Evolutionary conservation across 2,888 invertebrate species (phyloP).

Genomic region (Drosophila macrothrix): DNA sequence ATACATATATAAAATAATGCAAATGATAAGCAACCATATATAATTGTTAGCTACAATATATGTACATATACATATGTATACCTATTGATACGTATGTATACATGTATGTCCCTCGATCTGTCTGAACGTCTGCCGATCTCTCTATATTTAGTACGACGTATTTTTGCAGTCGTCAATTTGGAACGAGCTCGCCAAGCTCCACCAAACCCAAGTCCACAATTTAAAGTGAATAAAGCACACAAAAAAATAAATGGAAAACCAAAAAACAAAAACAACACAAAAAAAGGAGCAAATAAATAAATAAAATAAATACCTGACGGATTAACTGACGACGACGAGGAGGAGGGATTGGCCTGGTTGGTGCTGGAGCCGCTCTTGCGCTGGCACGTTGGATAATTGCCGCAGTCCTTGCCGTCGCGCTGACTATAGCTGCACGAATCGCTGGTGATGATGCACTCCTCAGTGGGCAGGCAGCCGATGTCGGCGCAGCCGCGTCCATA

Average conservation of each 20-base stretch:
- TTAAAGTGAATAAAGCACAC: conserved; percentile 12
- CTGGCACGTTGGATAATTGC: conserved; percentile 89
- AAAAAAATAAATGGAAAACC: neutral
- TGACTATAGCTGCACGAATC: conserved; percentile 89
- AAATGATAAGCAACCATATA: conserved; percentile 28
- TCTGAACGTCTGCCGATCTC: conserved; percentile 3
- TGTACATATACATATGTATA: neutral
- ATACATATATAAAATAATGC: conserved; percentile 23
- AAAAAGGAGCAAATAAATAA: conserved; percentile 39
- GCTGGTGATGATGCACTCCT: conserved; percentile 89
- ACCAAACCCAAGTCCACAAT: conserved; percentile 7
- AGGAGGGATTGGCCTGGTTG: conserved; percentile 66
- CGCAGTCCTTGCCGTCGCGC: conserved; percentile 87
- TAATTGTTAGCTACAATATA: neutral
- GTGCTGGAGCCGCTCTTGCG: conserved; percentile 83
- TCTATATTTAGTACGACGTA: neutral
- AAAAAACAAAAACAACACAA: conserved; percentile 18
- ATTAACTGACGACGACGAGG: conserved; percentile 80
- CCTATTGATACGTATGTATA: conserved; percentile 1
- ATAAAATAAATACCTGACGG: conserved; percentile 84
- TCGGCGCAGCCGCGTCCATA: conserved; percentile 92
- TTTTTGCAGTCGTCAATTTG: conserved; percentile 8
- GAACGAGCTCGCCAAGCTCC: conserved; percentile 10
- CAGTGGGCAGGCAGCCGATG: conserved; percentile 90
- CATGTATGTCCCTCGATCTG: neutral